These are phyloP conservation scores for Pinctada fucata DNA, from an alignment of 2,888 invertebrate genomes.

Conservation along the genomic window DNA sequence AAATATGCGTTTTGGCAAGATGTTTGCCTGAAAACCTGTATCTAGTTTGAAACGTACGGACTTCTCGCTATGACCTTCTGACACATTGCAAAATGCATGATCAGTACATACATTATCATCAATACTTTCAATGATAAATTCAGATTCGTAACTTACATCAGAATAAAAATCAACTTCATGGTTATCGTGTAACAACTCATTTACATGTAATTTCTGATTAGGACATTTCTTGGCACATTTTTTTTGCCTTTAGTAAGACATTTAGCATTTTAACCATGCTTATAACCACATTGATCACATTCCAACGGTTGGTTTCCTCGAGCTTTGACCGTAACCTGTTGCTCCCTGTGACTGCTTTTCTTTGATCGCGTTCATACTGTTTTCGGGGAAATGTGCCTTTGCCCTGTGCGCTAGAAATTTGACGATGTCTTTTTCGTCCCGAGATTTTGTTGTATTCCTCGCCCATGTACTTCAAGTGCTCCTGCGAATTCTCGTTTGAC, in stretches of 20 bases:
- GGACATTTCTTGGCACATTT: conserved; percentile 31
- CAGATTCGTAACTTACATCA: conserved; percentile 13
- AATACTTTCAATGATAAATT: conserved; percentile 28
- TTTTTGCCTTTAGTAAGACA: conserved; percentile 38
- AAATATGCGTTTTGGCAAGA: background rate
- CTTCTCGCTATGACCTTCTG: conserved; percentile 4
- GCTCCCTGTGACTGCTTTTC: background rate
- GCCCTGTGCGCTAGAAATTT: background rate
- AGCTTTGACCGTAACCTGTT: background rate
- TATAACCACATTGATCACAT: conserved; percentile 20
- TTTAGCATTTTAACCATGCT: conserved; percentile 11
- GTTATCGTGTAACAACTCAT: background rate
- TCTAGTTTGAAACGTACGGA: conserved; percentile 7
- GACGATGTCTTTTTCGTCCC: background rate
- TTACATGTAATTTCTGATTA: conserved; percentile 1
- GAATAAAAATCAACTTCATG: background rate
- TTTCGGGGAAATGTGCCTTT: background rate
- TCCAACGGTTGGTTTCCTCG: background rate
- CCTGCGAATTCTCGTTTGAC: conserved; percentile 25
- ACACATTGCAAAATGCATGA: conserved; percentile 26
- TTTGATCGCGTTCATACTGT: background rate
- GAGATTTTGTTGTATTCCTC: background rate
- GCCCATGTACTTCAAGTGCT: conserved; percentile 29
- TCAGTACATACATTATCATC: background rate
- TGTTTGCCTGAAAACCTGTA: conserved; percentile 16